Base-by-base conservation (phyloP, 2,113 vertebrate genomes). In the Riparia riparia region DNA sequence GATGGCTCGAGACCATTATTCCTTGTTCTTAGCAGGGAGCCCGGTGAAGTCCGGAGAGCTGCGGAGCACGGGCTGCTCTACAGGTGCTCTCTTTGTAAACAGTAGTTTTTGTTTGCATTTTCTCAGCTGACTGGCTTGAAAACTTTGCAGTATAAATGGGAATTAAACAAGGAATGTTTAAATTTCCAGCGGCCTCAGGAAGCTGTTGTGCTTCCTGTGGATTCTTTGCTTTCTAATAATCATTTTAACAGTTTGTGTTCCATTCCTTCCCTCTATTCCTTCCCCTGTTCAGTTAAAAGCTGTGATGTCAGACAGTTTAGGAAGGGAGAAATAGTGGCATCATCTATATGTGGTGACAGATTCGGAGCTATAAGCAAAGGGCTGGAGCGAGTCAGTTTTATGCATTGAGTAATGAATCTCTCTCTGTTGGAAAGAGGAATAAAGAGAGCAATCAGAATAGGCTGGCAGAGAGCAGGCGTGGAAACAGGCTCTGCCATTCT, bases 1-100 rank as follows among this genome's bases (percentile, higher is more conserved):
- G 87, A 72, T 80, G 91, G 82, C 95, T 96, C 97, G 81, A 94
- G 96, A 95, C 68, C 63, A 8, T 95, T 85, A 82, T 96, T 97
- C 90, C 86, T 76, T 39, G 4, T 70, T 78, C 81, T 63, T 89
- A 42, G 74, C 69, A 26, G 83, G 76, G 57, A 68, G 72, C 88
- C 8, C 10, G 51, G 73, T 42, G 4, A 56, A 68, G 80, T 34
- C 80, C 82, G 5, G 87, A 54, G 50, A 47, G 29, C 77, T 66
- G 85, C n/a, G 66, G 77, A 65, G 73, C 45, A 19, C 1, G 25
- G 45, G 45, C 49, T 61, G 73, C 74, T 39, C 63, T 50, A 71
- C 51, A 94, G 79, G 72, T 81, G 14, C 32, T 82, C 50, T 13
- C 65, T 70, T 32, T 42, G 89, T 73, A 45, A 94, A 42, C 32